Base-by-base conservation (phyloP, 2,797 vertebrate genomes). In the Sebastes alutus region DNA sequence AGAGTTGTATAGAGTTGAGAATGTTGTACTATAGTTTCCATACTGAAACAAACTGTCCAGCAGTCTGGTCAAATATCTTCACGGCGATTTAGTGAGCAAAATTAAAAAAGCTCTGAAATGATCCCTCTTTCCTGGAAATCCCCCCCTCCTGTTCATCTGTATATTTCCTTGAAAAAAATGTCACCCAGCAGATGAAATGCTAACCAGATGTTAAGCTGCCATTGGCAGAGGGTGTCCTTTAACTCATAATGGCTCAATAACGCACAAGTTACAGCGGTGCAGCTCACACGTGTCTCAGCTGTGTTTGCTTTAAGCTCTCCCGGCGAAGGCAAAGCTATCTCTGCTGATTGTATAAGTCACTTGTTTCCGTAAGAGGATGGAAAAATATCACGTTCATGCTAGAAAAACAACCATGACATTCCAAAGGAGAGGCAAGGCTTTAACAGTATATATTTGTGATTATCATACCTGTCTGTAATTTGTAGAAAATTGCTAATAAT, bases 151-250 rank as follows among this genome's bases (percentile, higher is more conserved):
- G 55, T 25, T 85, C 89, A 72, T 85, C 82, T 69, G 73, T 77
- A 70, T 73, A 49, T 83, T 78, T 80, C 70, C 63, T 78, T 80
- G 33, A 88, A 87, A 79, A 85, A 92, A 89, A 82, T 87, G 78
- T 91, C 88, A 88, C 88, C 80, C 84, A 66, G 77, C 75, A 68
- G 64, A 83, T 86, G 56, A 94, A 94, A 94, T 87, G 79, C 88
- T 93, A 91, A 92, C 92, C 94, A 95, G 93, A 96, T 95, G 94
- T 95, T 92, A 73, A 83, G 81, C 86, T 60, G 88, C 86, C 81
- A 83, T 80, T 83, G 85, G 85, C 80, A 71, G 76, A 83, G 38
- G 72, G 83, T 83, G 86, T 94, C 85, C 82, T 89, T 89, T 92
- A 86, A 65, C 83, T 86, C 79, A 16, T 58, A 88, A 86, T 82